Percentiles rank a stretch among this genome's conserved stretches.
phyloP scores from a whole-genome alignment of 2,797 vertebrate species.

The Sebastes diaconus region DNA sequence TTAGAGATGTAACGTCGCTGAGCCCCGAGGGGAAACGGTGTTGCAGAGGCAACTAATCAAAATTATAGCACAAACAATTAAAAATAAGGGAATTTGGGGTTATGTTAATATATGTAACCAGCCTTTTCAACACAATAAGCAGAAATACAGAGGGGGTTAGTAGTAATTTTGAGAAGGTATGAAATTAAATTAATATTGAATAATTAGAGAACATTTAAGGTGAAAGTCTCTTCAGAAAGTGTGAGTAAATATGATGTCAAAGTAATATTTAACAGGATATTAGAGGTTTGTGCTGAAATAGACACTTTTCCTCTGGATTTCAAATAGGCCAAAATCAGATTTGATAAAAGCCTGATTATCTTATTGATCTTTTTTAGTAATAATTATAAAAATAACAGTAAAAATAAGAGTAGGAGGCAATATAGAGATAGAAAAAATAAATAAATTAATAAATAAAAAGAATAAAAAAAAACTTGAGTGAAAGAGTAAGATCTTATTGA shows the following conservation, averaged over 20 bases:
- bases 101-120: not conserved
- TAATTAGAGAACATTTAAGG: not conserved
- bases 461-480: too few relatives aligned
- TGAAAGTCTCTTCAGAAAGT: accelerated
- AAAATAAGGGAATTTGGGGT: not conserved
- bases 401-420: not conserved
- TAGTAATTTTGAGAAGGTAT: not conserved
- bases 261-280: not conserved
- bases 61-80: not conserved
- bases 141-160: not conserved
- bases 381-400: not conserved
- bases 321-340: not conserved
- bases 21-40: not conserved
- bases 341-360: not conserved
- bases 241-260: not conserved
- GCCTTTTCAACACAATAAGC: not conserved
- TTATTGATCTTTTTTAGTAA: not conserved
- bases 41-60: not conserved
- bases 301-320: not conserved
- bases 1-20: not conserved
- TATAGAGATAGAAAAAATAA: not conserved
- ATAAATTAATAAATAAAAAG: too few relatives aligned
- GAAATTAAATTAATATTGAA: not conserved
- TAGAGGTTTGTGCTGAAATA: not conserved
- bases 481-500: not conserved